Evolutionary conservation across 2,888 invertebrate genomes (phyloP), one percentile per base, ranked within the genome.

Genomic region (Sussaba pulchella): DNA sequence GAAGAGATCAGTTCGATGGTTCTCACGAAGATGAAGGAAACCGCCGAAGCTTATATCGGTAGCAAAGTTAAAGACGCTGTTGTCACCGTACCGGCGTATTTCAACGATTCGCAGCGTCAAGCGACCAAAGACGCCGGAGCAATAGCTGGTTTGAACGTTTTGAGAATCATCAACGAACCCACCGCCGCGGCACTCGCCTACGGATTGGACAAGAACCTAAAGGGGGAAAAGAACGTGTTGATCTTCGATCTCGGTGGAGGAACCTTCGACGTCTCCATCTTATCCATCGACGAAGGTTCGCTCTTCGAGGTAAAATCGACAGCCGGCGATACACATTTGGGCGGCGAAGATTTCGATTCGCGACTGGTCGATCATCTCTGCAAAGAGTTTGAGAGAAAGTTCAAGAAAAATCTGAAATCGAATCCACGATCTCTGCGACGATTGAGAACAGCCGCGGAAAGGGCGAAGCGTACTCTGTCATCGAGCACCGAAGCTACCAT

Each of bases 311-410:
- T 96, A 1, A 95, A 94, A 89, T 94, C 97, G 0, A 97, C 96
- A 0, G 96, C 96, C 36, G 97, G 97, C 43, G 97, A 97, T 89
- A 97, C 97, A 2, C 97, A 96, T 89, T 93, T 96, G 61, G 96
- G 96, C 24, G 92, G 92, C 6, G 92, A 92, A 73, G 92, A 92
- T 83, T 92, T 92, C 75, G 92, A 95, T 89, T 95, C 95, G 90
- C 91, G 95, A 77, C 90, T 96, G 82, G 95, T 96, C 59, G 94
- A 93, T 85, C 94, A 95, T 86, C 94, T 96, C 66, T 93, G 94
- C 6, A 94, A 96, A 1, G 96, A 96, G 91, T 96, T 96, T 92
- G 93, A 95, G 88, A 92, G 95, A n/a, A 96, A 96, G 88, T 95
- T 93, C 92, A 95, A 94, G 87, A 96, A 96, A 90, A 96, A 96